Base-by-base conservation (phyloP, 1,140 invertebrate species). In the Lepidurus couesii region DNA sequence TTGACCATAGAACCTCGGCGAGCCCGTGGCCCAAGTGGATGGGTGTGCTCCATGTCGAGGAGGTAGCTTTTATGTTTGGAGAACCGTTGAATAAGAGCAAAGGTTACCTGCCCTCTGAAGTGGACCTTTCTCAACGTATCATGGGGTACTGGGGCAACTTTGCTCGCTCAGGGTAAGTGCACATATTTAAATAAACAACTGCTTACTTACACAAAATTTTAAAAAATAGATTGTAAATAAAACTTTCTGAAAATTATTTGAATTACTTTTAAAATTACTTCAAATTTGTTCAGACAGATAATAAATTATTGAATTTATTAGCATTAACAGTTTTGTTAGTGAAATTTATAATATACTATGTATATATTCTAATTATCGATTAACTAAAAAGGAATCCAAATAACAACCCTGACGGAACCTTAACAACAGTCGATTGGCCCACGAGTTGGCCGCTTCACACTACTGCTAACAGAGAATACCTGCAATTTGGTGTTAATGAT, bases 111-210 rank as follows among this genome's bases (percentile, higher is more conserved):
- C 85, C 88, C 0, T 90, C 92, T 79, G 96, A 98, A 86, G 87
- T 92, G 10, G 88, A 91, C 73, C 89, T 98, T 42, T 94, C 93
- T 79, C 90, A 89, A 82, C 88, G 92, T 78, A 93, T 98, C 83
- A 97, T 98, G 95, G 89, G 90, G 82, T 97, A 96, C 85, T 98
- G 95, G 95, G 92, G 93, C 0, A 97, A 97, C 85, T 98, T 98
- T 84, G 95, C 95, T 13, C 95, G 94, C 88, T 93, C 93, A 77
- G 95, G 95, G 93, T 96, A 87, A 88, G 88, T 86, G 53, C 47
- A 42, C 42, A 21, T 6, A 34, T 42, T 42, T 13, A 42, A 65
- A 47, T 34, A 76, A 76, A 21, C 21, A 44, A 53, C 74, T 24
- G 16, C 13, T 26, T 34, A 34, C 34, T 26, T 26, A 34, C 4